These are phyloP conservation scores for Chromobotia macracanthus DNA, from an alignment of 2,797 vertebrate species.

Conservation along the genomic window DNA sequence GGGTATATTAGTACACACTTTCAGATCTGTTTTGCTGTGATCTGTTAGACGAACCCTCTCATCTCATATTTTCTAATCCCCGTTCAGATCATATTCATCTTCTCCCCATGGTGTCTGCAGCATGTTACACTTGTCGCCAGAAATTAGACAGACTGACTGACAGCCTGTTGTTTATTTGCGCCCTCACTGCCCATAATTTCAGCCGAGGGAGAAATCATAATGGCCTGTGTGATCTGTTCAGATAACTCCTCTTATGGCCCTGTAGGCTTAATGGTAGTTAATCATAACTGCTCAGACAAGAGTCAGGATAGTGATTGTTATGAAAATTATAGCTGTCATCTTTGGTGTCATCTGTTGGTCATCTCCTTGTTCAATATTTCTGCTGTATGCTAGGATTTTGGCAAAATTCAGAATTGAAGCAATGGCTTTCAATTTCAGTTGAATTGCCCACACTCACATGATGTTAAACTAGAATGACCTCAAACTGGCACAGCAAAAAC, in stretches of 20 bases:
- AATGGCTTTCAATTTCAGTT: neutral
- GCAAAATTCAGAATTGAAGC: neutral
- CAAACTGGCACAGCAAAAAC: too few species aligned
- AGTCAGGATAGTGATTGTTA: neutral
- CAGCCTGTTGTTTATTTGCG: conserved; percentile 63
- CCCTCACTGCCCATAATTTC: conserved; percentile 59
- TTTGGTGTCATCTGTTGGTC: too few species aligned
- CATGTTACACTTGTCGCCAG: conserved; percentile 73
- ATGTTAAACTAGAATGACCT: too few species aligned
- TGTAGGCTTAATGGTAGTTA: conserved; percentile 44
- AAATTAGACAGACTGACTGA: conserved; percentile 73
- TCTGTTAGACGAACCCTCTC: neutral
- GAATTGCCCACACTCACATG: too few species aligned
- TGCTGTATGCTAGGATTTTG: neutral
- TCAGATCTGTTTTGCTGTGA: neutral
- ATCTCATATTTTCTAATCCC: conserved; percentile 52
- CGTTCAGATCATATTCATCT: conserved; percentile 24
- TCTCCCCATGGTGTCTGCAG: conserved; percentile 19
- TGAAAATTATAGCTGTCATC: conserved; percentile 10
- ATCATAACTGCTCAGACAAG: conserved; percentile 5
- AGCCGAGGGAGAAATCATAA: conserved; percentile 68
- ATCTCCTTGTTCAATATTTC: neutral
- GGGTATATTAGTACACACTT: neutral
- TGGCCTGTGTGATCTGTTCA: conserved; percentile 59
- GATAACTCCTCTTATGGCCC: conserved; percentile 45